Base-by-base conservation (phyloP, 2,888 invertebrate species). In the Patella depressa region DNA sequence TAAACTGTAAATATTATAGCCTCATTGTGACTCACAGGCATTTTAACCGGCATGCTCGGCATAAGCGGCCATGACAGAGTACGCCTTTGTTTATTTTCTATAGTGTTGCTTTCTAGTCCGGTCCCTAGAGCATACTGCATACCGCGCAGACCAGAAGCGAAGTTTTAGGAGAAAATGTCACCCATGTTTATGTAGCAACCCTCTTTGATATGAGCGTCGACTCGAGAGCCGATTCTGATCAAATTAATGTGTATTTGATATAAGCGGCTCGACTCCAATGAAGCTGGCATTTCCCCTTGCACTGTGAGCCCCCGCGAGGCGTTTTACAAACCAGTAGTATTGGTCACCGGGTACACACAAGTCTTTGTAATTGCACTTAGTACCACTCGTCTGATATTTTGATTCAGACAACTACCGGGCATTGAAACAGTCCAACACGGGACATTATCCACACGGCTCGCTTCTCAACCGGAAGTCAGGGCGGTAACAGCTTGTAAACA, bases 261-360 rank as follows among this genome's bases (percentile, higher is more conserved):
- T 24, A 11, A 24, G 65, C 65, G 65, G 24, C 24, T 24, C 65
- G 19, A 65, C 24, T 24, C 65, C 65, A 65, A 24, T 65, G 65
- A 24, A 65, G 19, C 65, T 65, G 65, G 65, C 65, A 65, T 65
- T 65, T 65, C 65, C 65, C 65, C 65, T 65, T 65, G 65, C 65
- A 65, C 65, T 24, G 24, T n/a, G 15, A 65, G 65, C 65, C 65
- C 65, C 65, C 65, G 24, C 12, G 65, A 65, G 65, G 65, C 65
- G 65, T 65, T 65, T 65, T 65, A 65, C 65, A 65, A 65, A 65
- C 45, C 5, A 45, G 45, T 45, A 45, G 45, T 45, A 9, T 45
- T 65, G 65, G 65, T 65, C 65, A 65, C 65, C 11, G 14, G 24
- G 65, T 65, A 65, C 65, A 65, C 19, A 12, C 24, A 24, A 65